Conservation (phyloP, 2,797 vertebrate genomes). For the Silurus aristotelis region DNA sequence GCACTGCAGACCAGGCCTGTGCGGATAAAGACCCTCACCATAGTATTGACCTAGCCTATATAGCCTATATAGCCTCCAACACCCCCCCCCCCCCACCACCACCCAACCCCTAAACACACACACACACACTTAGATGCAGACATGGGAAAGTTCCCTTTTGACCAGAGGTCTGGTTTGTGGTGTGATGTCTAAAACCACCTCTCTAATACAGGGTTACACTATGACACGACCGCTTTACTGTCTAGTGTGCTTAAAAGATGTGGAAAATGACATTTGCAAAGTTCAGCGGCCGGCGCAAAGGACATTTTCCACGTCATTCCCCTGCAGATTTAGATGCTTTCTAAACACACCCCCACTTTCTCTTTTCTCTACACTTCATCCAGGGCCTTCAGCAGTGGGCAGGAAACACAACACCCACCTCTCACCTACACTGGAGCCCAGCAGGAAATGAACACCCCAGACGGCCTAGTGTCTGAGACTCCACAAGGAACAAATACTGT, state of each 20-base stretch:
- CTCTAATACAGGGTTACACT: constrained; percentile 33
- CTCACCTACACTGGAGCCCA: constrained; percentile 58
- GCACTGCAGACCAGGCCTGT: constrained; percentile 38
- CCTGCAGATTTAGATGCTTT: constrained; percentile 56
- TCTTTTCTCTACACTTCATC: constrained; percentile 22
- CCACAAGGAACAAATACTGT: constrained; percentile 56
- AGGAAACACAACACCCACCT: constrained; percentile 60
- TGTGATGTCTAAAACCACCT: constrained; percentile 43
- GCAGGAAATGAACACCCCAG: constrained; percentile 63
- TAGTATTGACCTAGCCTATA: constrained; percentile 58
- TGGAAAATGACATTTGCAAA: constrained; percentile 44
- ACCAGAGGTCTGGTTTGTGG: constrained; percentile 35
- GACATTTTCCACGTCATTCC: constrained; percentile 42
- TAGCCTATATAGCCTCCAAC: neutral
- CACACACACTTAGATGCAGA: constrained; percentile 17
- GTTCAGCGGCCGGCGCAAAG: constrained; percentile 41
- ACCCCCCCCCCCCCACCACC: too few species aligned
- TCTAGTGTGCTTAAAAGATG: constrained; percentile 35
- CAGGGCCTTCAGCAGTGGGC: constrained; percentile 47
- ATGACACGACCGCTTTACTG: constrained; percentile 31
- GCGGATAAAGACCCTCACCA: constrained; percentile 19
- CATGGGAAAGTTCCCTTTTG: constrained; percentile 46
- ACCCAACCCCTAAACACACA: neutral
- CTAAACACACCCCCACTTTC: constrained; percentile 52
- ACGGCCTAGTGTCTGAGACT: constrained; percentile 59